Evolutionary conservation across 2,113 vertebrate species (phyloP).

Genomic region (Lepidothrix coronata): DNA sequence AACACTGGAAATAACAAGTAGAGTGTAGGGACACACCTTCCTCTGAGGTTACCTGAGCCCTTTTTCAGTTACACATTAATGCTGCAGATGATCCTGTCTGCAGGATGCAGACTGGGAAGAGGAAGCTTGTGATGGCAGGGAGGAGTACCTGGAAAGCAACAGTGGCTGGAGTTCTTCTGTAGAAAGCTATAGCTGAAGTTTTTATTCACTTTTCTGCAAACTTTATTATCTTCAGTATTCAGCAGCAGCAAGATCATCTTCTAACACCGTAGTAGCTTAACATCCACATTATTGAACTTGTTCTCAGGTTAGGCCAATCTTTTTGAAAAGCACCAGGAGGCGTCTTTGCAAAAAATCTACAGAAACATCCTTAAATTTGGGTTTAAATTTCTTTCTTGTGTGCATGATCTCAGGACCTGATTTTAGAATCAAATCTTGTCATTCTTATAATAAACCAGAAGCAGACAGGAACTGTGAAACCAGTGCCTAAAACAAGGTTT

Average conservation of each 20-base stretch:
- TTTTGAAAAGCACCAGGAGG: background rate
- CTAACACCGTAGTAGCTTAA: background rate
- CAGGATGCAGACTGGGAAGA: background rate
- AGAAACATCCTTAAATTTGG: background rate
- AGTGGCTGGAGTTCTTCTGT: background rate
- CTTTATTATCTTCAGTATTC: background rate
- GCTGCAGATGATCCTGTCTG: background rate
- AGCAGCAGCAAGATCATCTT: background rate
- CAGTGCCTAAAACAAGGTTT: background rate
- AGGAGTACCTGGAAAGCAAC: accelerated
- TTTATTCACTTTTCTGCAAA: background rate
- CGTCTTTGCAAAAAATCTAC: background rate
- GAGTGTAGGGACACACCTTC: background rate
- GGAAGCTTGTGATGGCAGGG: background rate
- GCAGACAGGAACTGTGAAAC: background rate
- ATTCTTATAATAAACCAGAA: background rate
- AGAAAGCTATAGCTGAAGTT: background rate
- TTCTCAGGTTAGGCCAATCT: background rate
- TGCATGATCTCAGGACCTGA: background rate
- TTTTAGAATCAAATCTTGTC: background rate
- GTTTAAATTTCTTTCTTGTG: background rate
- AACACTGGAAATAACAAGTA: background rate
- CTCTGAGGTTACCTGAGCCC: background rate
- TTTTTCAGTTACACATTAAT: background rate
- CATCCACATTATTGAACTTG: background rate